phyloP scores from a whole-genome alignment of 2,113 vertebrate species.

The Vulpes ferrilata region DNA sequence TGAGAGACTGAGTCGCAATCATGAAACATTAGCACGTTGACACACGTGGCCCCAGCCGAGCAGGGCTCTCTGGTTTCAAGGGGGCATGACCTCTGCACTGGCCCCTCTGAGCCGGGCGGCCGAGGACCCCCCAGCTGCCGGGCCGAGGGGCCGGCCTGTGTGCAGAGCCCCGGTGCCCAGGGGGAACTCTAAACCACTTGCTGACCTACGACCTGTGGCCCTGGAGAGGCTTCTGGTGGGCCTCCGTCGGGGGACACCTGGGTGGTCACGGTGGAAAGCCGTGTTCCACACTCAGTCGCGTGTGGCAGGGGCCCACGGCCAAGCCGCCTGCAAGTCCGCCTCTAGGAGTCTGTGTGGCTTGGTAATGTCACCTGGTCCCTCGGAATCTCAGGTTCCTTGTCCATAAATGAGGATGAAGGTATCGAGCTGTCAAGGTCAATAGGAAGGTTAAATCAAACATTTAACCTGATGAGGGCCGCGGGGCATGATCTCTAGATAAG shows the following conservation, averaged over 20 bases:
- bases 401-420: background rate
- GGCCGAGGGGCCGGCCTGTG: background rate
- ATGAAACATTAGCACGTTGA: constrained; percentile 82
- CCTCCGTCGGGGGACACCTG: background rate
- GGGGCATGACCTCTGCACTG: constrained; percentile 66
- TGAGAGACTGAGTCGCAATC: constrained; percentile 70
- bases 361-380: background rate
- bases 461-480: background rate
- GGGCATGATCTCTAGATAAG: constrained; percentile 22
- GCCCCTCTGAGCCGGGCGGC: background rate
- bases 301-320: background rate
- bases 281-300: background rate
- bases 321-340: background rate
- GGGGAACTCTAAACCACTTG: constrained; percentile 15
- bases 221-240: background rate
- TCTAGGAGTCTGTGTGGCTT: background rate
- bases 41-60: constrained; percentile 67
- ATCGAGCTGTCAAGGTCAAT: background rate
- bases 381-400: constrained; percentile 25
- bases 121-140: background rate
- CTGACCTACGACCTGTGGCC: constrained; percentile 51
- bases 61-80: constrained; percentile 79
- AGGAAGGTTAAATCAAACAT: background rate
- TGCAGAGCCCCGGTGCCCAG: background rate
- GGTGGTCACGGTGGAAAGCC: background rate